Evolutionary conservation across 2,888 invertebrate species (phyloP).

Genomic region (Blera fallax): DNA sequence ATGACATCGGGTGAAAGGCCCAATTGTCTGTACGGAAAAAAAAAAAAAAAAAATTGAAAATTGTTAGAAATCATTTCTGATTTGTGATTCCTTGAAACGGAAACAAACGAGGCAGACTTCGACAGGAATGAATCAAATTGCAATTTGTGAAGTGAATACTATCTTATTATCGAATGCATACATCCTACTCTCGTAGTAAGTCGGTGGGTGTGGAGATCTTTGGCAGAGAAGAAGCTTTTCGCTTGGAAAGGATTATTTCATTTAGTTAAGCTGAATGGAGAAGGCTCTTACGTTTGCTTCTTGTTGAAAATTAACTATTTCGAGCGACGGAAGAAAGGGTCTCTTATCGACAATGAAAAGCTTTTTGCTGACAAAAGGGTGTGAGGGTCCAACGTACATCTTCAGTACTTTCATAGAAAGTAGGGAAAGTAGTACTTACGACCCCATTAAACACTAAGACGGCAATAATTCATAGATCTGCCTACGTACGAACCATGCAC

Average conservation of each 20-base stretch:
- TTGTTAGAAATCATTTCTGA: slow-evolving; percentile 23
- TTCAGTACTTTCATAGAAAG: no score
- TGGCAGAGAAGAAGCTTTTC: neutral
- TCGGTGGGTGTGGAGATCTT: neutral
- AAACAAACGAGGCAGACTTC: neutral
- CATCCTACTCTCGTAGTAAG: no score
- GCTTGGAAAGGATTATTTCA: neutral
- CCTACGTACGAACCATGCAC: no score
- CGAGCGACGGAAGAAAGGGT: neutral
- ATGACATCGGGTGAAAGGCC: slow-evolving; percentile 64
- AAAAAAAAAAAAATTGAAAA: slow-evolving; percentile 8
- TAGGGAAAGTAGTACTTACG: no score
- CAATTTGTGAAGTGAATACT: slow-evolving; percentile 35
- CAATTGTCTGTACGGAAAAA: slow-evolving; percentile 44
- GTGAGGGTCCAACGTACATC: no score
- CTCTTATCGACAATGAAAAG: neutral
- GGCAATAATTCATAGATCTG: no score
- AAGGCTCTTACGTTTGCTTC: neutral
- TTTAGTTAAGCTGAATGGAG: neutral
- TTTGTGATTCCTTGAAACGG: slow-evolving; percentile 22
- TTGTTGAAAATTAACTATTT: neutral
- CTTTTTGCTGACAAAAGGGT: no score
- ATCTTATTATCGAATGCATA: neutral
- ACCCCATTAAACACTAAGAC: no score
- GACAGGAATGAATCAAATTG: slow-evolving; percentile 24